Base-by-base conservation (phyloP, 2,888 invertebrate genomes). In the Steromphala cineraria region DNA sequence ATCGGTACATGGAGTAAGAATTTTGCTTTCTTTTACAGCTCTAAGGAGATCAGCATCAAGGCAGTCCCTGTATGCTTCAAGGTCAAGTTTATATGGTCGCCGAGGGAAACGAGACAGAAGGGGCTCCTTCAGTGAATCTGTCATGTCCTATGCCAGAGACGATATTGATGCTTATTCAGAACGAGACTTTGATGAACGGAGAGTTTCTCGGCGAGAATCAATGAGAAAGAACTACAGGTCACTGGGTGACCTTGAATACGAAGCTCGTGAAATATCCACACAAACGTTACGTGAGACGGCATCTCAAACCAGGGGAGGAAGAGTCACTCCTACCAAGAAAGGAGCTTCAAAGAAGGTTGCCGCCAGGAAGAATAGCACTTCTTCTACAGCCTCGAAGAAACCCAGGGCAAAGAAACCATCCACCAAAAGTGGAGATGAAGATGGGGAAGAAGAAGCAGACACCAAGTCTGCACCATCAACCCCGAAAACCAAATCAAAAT, bases 271-370 rank as follows among this genome's bases (percentile, higher is more conserved):
- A 67, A 67, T 79, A 17, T 84, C 87, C 10, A 89, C 89, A 62
- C 88, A 90, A 53, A 88, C 89, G n/a, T 84, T 90, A 53, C 80
- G 89, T 40, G 90, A 90, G 67, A 89, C 89, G 75, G 89, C 89
- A 3, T 90, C 90, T 3, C 89, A 89, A 82, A 91, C 91, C 13
- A 88, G 90, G 0, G 75, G 53, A 53, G 86, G 85, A 62, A 84
- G 86, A 28, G 82, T 84, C 56, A 88, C 86, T 28, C 79, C 82
- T 5, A 67, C 31, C 13, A 78, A 80, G 46, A 52, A 76, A 78
- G 36, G 40, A 17, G n/a, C 40, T 40, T 19, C 75, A 3, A 46
- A 52, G 24, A 67, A 79, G 53, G 52, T n/a, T 21, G 40, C 40
- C 15, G 24, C 62, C 7, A 31, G 56, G 46, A 31, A 62, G 21